Base-by-base conservation (phyloP, 2,113 vertebrate species). In the Scopus umbretta region DNA sequence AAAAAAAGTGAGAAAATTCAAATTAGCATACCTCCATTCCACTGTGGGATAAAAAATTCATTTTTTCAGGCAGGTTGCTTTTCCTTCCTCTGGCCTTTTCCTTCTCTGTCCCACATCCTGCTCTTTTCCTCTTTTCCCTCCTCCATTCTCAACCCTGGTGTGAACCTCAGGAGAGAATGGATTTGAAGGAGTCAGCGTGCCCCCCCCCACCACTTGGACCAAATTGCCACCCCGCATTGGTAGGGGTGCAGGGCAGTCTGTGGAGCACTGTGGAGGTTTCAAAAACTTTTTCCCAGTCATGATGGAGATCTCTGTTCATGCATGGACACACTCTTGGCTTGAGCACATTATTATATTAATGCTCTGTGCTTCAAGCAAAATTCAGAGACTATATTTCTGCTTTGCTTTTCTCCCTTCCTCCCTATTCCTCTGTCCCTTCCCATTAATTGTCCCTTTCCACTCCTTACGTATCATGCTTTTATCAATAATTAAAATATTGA, bases 161-260 rank as follows among this genome's bases (percentile, higher is more conserved):
- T 32, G 17, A 65, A 56, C n/a, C 8, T 62, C 53, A 55, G 32
- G 26, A 11, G 3, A 87, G 11, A 45, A 27, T 16, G 10, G 20
- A 9, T 49, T 58, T 73, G 52, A 75, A 72, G 15, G 14, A 45
- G 8, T 25, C 63, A 25, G 11, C 14, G 21, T 2, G 2, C 4
- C 16, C 10, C 9, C 9, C 6, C 11, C 7, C 2, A 2, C 10
- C 0, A 0, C 0, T 56, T 53, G 29, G 58, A 16, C 32, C 7
- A 80, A 68, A 73, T 56, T 38, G 9, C 9, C 38, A 38, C 17
- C 4, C 32, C 7, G 1, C 13, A 40, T 5, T 2, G 1, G 16
- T 2, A 50, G 27, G 21, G 5, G 40, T 76, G 40, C 40, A 79
- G 23, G 15, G 16, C 30, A 18, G 30, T 66, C 62, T 73, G 25